These are phyloP conservation scores for Monomorium pharaonis DNA, from an alignment of 1,140 invertebrate genomes.

Conservation along the genomic window DNA sequence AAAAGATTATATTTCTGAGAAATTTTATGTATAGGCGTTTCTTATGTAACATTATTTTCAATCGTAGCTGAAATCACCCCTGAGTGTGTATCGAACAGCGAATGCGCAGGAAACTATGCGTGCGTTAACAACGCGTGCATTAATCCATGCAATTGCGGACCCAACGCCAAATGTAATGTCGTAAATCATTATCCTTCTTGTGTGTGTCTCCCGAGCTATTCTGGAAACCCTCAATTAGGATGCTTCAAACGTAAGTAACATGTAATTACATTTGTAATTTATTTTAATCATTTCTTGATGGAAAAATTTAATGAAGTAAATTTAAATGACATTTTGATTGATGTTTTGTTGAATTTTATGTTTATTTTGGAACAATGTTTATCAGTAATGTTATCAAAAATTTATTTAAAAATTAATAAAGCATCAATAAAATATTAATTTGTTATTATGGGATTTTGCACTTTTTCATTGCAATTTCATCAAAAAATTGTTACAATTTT, in stretches of 20 bases:
- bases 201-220: conserved; percentile 91
- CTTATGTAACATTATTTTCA: conserved; percentile 47
- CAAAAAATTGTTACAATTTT: no score
- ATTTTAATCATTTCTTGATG: no score
- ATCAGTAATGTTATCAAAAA: no score
- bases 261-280: not conserved
- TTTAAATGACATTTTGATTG: no score
- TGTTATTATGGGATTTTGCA: no score
- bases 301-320: no score
- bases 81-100: conserved; percentile 91
- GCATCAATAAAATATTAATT: no score
- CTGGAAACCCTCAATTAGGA: conserved; percentile 93
- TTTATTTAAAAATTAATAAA: no score
- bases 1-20: not conserved
- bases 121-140: conserved; percentile 92
- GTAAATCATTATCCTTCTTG: conserved; percentile 93
- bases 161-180: conserved; percentile 92
- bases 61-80: conserved; percentile 85
- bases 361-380: no score
- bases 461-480: no score
- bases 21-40: not conserved
- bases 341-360: no score
- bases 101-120: conserved; percentile 91
- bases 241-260: conserved; percentile 89
- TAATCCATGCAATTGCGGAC: conserved; percentile 94